These are phyloP conservation scores for Tinamus guttatus DNA, from an alignment of 2,113 vertebrate species.

Conservation along the genomic window DNA sequence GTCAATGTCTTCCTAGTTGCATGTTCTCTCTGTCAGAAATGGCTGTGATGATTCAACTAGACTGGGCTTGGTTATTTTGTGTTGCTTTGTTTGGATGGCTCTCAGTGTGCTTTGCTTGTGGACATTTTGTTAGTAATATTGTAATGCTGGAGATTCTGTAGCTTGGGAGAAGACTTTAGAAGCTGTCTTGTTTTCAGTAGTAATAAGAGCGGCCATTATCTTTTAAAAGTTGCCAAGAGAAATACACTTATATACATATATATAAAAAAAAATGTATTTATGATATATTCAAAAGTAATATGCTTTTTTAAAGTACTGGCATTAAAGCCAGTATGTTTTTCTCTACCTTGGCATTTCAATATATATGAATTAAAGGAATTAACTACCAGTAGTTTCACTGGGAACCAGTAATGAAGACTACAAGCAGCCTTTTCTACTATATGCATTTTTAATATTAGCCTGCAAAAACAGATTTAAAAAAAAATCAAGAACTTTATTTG, in stretches of 20 bases:
- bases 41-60: not conserved
- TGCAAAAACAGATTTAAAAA: not conserved
- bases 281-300: not conserved
- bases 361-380: slow-evolving; percentile 47
- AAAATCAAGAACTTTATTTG: not conserved
- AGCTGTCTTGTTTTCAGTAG: not conserved
- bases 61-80: not conserved
- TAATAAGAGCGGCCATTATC: not conserved
- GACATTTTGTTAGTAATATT: not conserved
- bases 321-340: slow-evolving; percentile 17
- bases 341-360: slow-evolving; percentile 7
- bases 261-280: not conserved
- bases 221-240: not conserved
- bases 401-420: not conserved
- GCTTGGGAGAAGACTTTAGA: not conserved
- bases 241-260: not conserved
- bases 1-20: not conserved
- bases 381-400: not conserved
- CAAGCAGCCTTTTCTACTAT: not conserved
- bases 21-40: not conserved
- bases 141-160: not conserved
- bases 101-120: not conserved
- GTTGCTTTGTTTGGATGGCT: not conserved
- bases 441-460: slow-evolving; percentile 1
- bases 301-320: not conserved